Evolutionary conservation across 1,140 invertebrate species (phyloP), one percentile per base, ranked within the genome.

Genomic region (Drosophila rufa): DNA sequence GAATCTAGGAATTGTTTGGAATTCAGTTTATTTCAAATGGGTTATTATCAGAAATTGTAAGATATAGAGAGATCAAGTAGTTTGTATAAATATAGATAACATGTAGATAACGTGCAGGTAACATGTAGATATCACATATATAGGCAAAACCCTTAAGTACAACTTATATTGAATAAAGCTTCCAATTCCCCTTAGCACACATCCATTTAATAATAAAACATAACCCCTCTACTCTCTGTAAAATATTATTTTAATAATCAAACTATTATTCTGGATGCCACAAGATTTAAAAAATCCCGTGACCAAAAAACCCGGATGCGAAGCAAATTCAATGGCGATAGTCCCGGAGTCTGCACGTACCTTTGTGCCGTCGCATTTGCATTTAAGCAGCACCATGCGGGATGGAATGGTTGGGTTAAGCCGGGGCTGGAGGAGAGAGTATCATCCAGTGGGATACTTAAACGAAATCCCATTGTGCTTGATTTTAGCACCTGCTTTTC

Each of bases 361-460:
- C 53, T 56, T 56, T 40, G 53, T 25, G 36, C 36, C 33, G 33
- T 9, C 53, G 53, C 53, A 56, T 56, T 56, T 56, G 53, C 53
- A 56, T 56, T 56, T 56, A 56, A 40, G 36, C 53, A 56, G 22
- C 22, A 25, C 53, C 53, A 22, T 11, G 53, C 36, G 53, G 36
- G 4, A 0, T 12, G 8, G 33, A 22, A 22, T 22, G 9, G 2
- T 11, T 4, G 36, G 12, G 8, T 14, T 30, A 3, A 5, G 25
- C 5, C 25, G 25, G 4, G 27, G 27, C 27, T 27, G 27, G 27
- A 30, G 27, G 36, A 9, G 36, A 38, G 53, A 25, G 53, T 40
- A 56, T 40, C 53, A 56, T 56, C 53, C 53, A 56, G 53, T 56
- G 53, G 53, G 53, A 56, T 56, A 56, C 53, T 56, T 56, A 56